These are phyloP conservation scores for Ranitomeya variabilis DNA, from an alignment of 2,113 vertebrate genomes.

Conservation along the genomic window DNA sequence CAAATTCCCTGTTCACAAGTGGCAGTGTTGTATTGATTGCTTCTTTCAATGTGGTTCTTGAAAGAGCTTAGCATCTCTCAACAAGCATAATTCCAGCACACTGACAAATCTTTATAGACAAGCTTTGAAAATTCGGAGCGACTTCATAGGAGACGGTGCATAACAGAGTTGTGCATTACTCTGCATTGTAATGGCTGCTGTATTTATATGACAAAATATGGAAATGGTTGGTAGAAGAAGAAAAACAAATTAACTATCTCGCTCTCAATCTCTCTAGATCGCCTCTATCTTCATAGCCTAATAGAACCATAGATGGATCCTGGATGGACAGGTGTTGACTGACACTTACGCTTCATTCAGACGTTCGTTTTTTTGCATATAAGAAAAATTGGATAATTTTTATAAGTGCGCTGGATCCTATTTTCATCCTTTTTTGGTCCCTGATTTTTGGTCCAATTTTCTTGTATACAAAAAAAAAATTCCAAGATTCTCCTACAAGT, in stretches of 20 bases:
- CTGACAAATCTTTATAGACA: constrained; percentile 53
- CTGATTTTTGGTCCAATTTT: no score
- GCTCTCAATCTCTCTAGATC: background rate
- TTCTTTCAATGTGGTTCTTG: constrained; percentile 65
- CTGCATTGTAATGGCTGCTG: background rate
- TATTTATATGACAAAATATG: background rate
- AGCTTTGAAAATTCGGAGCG: constrained; percentile 39
- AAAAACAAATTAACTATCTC: background rate
- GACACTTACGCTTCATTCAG: no score
- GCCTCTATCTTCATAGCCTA: background rate
- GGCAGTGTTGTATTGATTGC: constrained; percentile 59
- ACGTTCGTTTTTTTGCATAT: no score
- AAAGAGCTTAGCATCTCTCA: constrained; percentile 65
- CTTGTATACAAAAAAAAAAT: no score
- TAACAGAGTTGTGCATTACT: background rate
- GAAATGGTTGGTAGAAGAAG: background rate
- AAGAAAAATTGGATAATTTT: no score
- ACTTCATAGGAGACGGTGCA: constrained; percentile 19
- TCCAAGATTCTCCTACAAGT: no score
- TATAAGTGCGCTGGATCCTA: no score
- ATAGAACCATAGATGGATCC: no score
- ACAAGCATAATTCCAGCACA: constrained; percentile 67
- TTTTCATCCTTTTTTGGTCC: no score
- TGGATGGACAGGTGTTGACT: no score
- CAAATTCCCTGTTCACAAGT: constrained; percentile 44